Evolutionary conservation across 2,113 vertebrate genomes (phyloP).

Genomic region (Podarcis cretensis): DNA sequence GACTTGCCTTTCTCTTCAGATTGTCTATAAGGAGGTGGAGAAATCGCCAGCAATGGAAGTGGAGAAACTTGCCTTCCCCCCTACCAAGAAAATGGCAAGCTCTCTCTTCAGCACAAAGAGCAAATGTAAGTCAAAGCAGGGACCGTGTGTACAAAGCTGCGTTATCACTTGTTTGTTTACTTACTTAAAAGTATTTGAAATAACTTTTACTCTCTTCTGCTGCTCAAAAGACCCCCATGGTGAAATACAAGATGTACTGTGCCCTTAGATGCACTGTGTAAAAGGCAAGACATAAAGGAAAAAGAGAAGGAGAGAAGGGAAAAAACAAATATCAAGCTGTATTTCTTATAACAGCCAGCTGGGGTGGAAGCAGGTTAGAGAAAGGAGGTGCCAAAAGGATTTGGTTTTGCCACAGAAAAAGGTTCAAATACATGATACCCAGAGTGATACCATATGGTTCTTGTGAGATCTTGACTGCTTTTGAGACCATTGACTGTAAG

Average conservation of each 20-base stretch:
- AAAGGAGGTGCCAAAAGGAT: no score
- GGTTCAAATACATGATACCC: no score
- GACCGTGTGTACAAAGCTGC: not conserved
- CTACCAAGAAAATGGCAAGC: constrained; percentile 66
- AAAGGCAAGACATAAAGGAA: not conserved
- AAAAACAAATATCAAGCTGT: no score
- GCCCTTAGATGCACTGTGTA: not conserved
- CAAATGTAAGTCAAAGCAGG: constrained; percentile 84
- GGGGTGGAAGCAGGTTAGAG: no score
- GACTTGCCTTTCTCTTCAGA: constrained; percentile 75
- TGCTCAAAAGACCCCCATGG: not conserved
- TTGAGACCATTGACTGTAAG: not conserved
- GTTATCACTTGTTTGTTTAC: not conserved
- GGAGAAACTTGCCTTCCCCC: constrained; percentile 80
- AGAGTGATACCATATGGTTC: no score
- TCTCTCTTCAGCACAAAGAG: constrained; percentile 83
- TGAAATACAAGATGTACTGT: not conserved
- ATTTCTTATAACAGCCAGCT: no score
- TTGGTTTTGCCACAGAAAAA: no score
- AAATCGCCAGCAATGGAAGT: constrained; percentile 73
- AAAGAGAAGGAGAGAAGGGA: not conserved
- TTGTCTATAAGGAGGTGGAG: constrained; percentile 92
- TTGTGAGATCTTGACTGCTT: not conserved
- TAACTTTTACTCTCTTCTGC: not conserved
- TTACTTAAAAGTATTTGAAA: not conserved